A percentile compares a stretch with the other conserved stretches of the same genome.
Evolutionary conservation across 2,888 invertebrate species (phyloP).

Genomic region (Trachelus troglodyta): DNA sequence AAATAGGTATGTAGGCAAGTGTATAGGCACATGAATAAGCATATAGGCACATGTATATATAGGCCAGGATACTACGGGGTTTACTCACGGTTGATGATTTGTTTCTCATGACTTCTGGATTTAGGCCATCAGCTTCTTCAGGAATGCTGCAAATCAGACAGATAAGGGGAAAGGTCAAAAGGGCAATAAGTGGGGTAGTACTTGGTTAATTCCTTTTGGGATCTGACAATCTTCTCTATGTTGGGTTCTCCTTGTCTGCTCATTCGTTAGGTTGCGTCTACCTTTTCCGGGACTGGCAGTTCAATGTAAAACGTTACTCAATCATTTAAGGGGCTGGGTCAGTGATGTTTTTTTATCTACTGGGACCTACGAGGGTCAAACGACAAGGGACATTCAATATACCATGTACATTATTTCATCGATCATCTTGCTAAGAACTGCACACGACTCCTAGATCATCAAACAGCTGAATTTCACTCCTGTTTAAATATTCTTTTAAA

Average conservation of each 20-base stretch:
- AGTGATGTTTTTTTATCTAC: background rate
- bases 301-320: background rate
- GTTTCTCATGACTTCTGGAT: slow-evolving; percentile 33
- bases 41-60: slow-evolving; percentile 8
- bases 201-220: background rate
- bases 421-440: background rate
- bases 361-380: background rate
- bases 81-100: slow-evolving; percentile 57
- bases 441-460: background rate
- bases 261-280: background rate
- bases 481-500: background rate
- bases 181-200: background rate
- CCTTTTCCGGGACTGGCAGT: background rate
- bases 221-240: background rate
- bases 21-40: background rate
- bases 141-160: slow-evolving; percentile 75
- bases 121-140: slow-evolving; percentile 82
- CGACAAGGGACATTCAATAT: background rate
- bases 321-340: background rate
- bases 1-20: background rate
- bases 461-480: background rate
- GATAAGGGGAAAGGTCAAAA: slow-evolving; percentile 54
- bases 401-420: background rate
- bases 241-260: background rate
- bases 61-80: slow-evolving; percentile 41